These are phyloP conservation scores for Lycocerus yunnanus DNA, from an alignment of 2,888 invertebrate genomes.

Conservation along the genomic window DNA sequence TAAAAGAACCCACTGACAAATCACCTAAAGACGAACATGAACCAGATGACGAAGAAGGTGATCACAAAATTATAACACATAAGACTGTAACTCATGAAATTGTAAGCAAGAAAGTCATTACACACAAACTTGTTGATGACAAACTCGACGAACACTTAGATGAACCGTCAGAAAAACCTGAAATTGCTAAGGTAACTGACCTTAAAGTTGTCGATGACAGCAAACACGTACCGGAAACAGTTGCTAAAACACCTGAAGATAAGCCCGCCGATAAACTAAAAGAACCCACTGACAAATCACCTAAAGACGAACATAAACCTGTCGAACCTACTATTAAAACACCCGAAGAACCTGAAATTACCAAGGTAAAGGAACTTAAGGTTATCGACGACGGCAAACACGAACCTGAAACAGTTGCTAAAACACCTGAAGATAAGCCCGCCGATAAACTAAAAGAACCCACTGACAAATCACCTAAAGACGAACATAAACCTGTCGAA, in stretches of 20 bases:
- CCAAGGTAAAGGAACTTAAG: background rate
- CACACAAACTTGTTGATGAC: no score
- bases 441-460: background rate
- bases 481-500: no score
- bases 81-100: no score
- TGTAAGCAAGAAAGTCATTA: no score
- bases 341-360: background rate
- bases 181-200: background rate
- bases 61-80: no score
- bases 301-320: background rate
- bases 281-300: background rate
- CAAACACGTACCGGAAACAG: background rate
- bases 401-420: background rate
- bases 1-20: no score
- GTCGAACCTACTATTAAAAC: background rate
- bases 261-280: background rate
- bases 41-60: no score
- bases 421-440: background rate
- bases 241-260: background rate
- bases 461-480: no score
- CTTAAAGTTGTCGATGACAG: background rate
- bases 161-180: background rate
- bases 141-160: no score
- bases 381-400: background rate
- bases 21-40: no score